Percentiles rank a stretch among this genome's conserved stretches.
Conservation (phyloP, 1,140 invertebrate genomes). For the Drosophila leontia region DNA sequence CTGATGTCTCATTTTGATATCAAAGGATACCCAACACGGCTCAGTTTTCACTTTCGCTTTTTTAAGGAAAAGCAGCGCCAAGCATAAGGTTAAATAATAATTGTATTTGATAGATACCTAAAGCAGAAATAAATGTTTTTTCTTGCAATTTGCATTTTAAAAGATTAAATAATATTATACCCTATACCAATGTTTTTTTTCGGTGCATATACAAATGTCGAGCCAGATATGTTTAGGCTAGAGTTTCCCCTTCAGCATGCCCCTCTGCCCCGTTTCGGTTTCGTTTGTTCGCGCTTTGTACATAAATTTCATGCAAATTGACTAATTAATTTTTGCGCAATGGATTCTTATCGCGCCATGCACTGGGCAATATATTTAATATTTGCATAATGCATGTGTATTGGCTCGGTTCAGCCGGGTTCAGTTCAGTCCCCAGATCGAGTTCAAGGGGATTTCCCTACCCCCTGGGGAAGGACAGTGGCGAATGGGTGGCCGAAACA, state of each 20-base stretch:
- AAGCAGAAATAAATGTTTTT: too few relatives aligned
- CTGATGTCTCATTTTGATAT: too few relatives aligned
- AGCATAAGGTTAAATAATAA: too few relatives aligned
- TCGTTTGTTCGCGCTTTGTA: conserved; percentile 82
- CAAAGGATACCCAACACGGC: too few relatives aligned
- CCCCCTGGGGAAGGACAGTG: neutral
- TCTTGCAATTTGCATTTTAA: too few relatives aligned
- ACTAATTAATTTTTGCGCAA: conserved; percentile 81
- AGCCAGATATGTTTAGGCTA: conserved; percentile 24
- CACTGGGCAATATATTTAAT: conserved; percentile 60
- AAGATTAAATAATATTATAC: too few relatives aligned
- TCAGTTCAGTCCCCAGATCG: neutral
- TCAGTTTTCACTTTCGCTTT: too few relatives aligned
- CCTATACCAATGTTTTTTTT: neutral
- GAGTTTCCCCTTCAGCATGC: neutral
- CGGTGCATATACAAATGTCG: neutral
- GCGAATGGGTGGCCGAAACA: neutral
- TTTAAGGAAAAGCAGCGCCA: too few relatives aligned
- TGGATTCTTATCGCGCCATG: conserved; percentile 80
- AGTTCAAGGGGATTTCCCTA: neutral
- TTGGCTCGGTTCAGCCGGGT: conserved; percentile 18
- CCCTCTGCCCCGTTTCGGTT: conserved; percentile 43
- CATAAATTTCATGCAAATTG: conserved; percentile 83
- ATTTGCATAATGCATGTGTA: conserved; percentile 68
- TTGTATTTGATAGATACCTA: too few relatives aligned